A percentile compares a stretch with the other conserved stretches of the same genome.
These are phyloP conservation scores for Noctua fimbriata DNA, from an alignment of 2,888 invertebrate genomes.

Conservation along the genomic window DNA sequence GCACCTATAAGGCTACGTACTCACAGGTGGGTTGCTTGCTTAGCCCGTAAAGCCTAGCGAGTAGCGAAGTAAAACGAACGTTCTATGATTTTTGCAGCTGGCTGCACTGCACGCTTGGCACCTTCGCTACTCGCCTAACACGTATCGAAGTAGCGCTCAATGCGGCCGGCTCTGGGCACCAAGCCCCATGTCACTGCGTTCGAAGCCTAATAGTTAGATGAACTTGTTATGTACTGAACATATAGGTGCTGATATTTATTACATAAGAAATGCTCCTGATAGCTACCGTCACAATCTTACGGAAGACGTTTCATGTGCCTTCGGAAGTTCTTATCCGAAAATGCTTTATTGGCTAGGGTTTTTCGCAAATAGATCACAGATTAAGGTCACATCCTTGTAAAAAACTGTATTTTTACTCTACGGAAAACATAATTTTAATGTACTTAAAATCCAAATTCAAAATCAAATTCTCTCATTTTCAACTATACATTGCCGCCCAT, in stretches of 20 bases:
- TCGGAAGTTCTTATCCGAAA: conserved; percentile 24
- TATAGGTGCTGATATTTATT: background rate
- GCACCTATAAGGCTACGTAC: too few relatives aligned
- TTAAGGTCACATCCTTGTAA: conserved; percentile 25
- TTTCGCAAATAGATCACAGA: conserved; percentile 24
- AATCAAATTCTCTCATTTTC: background rate
- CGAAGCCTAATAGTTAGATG: background rate
- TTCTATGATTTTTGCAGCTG: too few relatives aligned
- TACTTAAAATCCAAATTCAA: background rate
- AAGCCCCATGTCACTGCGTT: too few relatives aligned
- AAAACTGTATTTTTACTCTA: conserved; percentile 16
- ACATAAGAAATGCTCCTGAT: background rate
- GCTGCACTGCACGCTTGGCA: too few relatives aligned
- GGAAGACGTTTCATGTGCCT: conserved; percentile 17
- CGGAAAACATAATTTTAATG: conserved; percentile 35
- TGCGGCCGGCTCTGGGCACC: background rate
- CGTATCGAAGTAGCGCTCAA: background rate
- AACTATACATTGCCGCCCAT: background rate
- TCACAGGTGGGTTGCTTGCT: too few relatives aligned
- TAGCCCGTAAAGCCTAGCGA: too few relatives aligned
- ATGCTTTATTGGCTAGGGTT: conserved; percentile 36
- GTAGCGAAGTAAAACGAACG: too few relatives aligned
- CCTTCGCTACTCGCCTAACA: too few relatives aligned
- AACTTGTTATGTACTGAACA: background rate
- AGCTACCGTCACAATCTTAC: conserved; percentile 15